Conservation (phyloP, 1,140 invertebrate genomes). For the Ditylenchus dipsaci region DNA sequence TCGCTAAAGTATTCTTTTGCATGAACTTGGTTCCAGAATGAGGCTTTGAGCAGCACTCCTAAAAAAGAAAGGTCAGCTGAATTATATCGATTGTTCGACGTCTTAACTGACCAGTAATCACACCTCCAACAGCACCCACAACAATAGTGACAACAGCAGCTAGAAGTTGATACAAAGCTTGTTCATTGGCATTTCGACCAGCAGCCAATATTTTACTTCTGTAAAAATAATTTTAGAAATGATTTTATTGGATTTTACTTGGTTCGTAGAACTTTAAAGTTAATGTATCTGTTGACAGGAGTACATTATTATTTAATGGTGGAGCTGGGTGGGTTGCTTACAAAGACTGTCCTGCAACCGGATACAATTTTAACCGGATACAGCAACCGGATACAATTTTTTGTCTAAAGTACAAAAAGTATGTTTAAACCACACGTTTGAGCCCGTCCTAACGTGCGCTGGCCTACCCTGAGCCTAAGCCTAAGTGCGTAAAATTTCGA, state of each 20-base stretch:
- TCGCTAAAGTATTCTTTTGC: constrained; percentile 50
- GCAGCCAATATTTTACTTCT: constrained; percentile 14
- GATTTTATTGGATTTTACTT: neutral
- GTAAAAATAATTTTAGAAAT: neutral
- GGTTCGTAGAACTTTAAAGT: neutral
- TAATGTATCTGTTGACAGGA: no score
- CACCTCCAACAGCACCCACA: constrained; percentile 47
- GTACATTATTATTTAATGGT: no score
- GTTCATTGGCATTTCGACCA: constrained; percentile 23
- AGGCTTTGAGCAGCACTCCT: constrained; percentile 50
- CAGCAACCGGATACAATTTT: no score
- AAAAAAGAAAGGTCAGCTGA: constrained; percentile 11
- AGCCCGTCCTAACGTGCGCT: no score
- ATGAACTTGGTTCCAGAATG: constrained; percentile 49
- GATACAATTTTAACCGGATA: no score
- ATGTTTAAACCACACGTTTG: no score
- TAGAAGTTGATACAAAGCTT: constrained; percentile 47
- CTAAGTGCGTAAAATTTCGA: no score
- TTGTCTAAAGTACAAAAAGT: no score
- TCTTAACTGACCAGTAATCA: constrained; percentile 45
- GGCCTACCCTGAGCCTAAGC: no score
- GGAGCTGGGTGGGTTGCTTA: no score
- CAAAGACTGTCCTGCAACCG: no score
- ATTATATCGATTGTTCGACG: neutral
- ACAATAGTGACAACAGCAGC: constrained; percentile 43